These are phyloP conservation scores for Phoenicopterus ruber DNA, from an alignment of 2,113 vertebrate species.

Conservation along the genomic window DNA sequence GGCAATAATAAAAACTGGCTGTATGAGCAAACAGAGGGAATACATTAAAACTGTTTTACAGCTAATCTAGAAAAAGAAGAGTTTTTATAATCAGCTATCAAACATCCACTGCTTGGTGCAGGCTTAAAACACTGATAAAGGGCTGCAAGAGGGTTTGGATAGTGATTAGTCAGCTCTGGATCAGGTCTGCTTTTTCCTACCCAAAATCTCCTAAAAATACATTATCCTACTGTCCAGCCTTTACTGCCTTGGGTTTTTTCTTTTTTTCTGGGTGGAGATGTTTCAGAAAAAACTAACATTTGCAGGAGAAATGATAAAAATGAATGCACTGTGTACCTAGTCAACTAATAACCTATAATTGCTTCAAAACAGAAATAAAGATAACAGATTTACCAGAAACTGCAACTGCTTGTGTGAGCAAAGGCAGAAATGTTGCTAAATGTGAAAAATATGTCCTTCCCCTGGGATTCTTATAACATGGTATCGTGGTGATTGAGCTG, in stretches of 20 bases:
- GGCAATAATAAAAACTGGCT: background rate
- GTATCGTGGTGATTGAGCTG: background rate
- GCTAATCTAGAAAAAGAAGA: constrained; percentile 10
- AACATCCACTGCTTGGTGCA: background rate
- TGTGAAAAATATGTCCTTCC: background rate
- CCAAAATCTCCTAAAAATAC: background rate
- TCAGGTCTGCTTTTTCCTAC: background rate
- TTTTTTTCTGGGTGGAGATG: background rate
- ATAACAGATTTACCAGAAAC: background rate
- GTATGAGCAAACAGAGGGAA: constrained; percentile 18
- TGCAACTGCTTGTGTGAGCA: background rate
- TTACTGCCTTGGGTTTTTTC: background rate
- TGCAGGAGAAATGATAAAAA: background rate
- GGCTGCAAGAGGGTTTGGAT: background rate
- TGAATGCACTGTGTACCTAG: background rate
- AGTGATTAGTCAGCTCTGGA: background rate
- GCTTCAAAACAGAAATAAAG: background rate
- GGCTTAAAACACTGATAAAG: constrained; percentile 11
- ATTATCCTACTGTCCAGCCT: background rate
- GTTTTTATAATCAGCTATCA: constrained; percentile 10
- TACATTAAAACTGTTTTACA: constrained; percentile 16
- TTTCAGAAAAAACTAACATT: background rate
- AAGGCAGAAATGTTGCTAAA: background rate
- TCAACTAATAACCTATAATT: background rate
- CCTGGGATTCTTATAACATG: background rate